Conservation (phyloP, 2,113 vertebrate species). For the Perca schrenkii region DNA sequence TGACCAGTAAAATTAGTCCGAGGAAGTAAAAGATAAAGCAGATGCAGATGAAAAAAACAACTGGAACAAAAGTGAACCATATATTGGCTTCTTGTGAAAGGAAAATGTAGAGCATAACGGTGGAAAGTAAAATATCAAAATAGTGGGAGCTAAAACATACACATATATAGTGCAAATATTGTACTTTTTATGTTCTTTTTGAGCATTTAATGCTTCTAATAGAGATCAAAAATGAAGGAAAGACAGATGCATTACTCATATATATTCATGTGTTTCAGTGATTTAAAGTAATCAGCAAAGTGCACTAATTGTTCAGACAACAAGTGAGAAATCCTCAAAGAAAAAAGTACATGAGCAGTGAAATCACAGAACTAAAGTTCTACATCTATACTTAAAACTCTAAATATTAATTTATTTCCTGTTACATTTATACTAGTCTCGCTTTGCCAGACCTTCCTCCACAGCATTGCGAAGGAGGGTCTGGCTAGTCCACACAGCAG, state of each 20-base stretch:
- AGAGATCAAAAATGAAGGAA: neutral
- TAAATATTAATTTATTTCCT: neutral
- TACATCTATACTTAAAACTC: neutral
- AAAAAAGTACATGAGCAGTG: neutral
- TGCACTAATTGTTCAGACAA: neutral
- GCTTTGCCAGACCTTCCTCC: no score
- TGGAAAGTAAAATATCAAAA: no score
- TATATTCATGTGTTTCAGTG: neutral
- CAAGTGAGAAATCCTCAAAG: neutral
- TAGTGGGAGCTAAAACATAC: no score
- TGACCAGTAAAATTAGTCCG: no score
- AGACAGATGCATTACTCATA: neutral
- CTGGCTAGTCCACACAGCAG: no score
- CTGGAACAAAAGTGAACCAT: no score
- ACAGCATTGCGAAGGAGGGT: no score
- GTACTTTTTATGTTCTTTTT: neutral
- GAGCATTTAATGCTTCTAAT: neutral
- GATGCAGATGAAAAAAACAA: neutral
- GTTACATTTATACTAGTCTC: neutral
- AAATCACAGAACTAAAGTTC: neutral
- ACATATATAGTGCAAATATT: neutral
- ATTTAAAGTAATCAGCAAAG: neutral
- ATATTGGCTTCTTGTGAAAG: no score
- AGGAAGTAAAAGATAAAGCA: neutral
- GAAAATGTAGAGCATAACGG: no score